Conservation (phyloP, 2,888 invertebrate species). For the Lycocerus yunnanus region DNA sequence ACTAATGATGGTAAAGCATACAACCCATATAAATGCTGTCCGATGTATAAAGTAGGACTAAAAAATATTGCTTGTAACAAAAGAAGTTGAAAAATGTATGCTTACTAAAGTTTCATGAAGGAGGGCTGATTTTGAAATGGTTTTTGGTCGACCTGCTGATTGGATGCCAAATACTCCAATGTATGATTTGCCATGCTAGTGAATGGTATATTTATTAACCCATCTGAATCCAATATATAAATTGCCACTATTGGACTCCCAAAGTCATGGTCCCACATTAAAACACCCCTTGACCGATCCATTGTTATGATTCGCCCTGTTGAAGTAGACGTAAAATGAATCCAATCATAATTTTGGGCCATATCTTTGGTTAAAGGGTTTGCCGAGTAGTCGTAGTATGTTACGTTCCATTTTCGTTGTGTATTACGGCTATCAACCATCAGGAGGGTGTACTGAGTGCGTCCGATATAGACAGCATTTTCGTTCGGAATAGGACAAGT, state of each 20-base stretch:
- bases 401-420: constrained; percentile 91
- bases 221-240: constrained; percentile 77
- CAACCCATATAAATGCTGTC: constrained; percentile 82
- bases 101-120: constrained; percentile 61
- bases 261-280: constrained; percentile 87
- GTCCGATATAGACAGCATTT: constrained; percentile 76
- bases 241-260: constrained; percentile 90
- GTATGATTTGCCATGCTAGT: constrained; percentile 89
- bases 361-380: constrained; percentile 78
- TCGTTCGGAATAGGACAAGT: constrained; percentile 71
- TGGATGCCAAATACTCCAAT: constrained; percentile 62
- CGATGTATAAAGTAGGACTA: constrained; percentile 91
- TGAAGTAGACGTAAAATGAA: constrained; percentile 90
- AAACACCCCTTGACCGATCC: constrained; percentile 77
- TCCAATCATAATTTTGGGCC: constrained; percentile 79
- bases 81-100: neutral
- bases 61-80: constrained; percentile 37
- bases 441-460: constrained; percentile 91
- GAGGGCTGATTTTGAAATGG: constrained; percentile 53
- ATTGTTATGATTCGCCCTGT: constrained; percentile 85
- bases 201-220: constrained; percentile 83
- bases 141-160: constrained; percentile 49
- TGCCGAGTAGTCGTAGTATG: constrained; percentile 93
- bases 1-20: constrained; percentile 93
- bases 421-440: constrained; percentile 86